Evolutionary conservation across 2,888 invertebrate genomes (phyloP).

Genomic region (Nesidiocoris tenuis): DNA sequence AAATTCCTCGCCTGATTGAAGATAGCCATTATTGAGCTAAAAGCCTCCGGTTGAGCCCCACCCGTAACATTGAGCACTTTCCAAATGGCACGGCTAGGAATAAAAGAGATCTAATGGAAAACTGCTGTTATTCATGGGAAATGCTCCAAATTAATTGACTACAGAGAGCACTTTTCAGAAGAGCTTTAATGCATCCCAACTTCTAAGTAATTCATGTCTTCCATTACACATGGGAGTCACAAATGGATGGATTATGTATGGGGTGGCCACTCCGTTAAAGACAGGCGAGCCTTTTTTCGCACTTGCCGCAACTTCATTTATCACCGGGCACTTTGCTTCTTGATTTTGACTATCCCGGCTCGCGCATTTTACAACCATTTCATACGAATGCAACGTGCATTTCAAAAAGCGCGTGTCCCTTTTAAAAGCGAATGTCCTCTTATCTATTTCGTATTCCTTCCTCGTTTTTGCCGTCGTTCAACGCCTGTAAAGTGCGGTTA

Average conservation of each 20-base stretch:
- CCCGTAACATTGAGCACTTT: neutral
- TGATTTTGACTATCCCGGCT: constrained; percentile 10
- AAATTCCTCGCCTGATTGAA: constrained; percentile 32
- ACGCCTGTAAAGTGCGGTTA: too few relatives aligned
- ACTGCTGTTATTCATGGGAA: constrained; percentile 42
- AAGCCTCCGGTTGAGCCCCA: constrained; percentile 11
- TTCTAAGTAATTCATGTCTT: constrained; percentile 43
- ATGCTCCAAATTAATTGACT: constrained; percentile 42
- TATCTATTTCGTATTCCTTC: neutral
- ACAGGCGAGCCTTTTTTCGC: constrained; percentile 32
- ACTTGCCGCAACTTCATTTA: constrained; percentile 27
- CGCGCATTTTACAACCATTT: constrained; percentile 10
- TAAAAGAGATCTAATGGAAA: constrained; percentile 44
- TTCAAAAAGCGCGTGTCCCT: neutral
- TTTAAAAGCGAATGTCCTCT: neutral
- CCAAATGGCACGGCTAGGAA: constrained; percentile 24
- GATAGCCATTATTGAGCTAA: constrained; percentile 38
- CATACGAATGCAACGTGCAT: neutral
- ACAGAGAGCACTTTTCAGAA: constrained; percentile 40
- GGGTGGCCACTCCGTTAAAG: constrained; percentile 23
- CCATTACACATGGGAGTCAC: constrained; percentile 43
- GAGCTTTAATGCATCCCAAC: constrained; percentile 38
- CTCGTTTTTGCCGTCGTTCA: neutral
- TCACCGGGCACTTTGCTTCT: constrained; percentile 41
- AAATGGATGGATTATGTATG: constrained; percentile 43